Evolutionary conservation across 1,140 invertebrate genomes (phyloP), one percentile per base, ranked within the genome.

Genomic region (Trichonephila clavipes): DNA sequence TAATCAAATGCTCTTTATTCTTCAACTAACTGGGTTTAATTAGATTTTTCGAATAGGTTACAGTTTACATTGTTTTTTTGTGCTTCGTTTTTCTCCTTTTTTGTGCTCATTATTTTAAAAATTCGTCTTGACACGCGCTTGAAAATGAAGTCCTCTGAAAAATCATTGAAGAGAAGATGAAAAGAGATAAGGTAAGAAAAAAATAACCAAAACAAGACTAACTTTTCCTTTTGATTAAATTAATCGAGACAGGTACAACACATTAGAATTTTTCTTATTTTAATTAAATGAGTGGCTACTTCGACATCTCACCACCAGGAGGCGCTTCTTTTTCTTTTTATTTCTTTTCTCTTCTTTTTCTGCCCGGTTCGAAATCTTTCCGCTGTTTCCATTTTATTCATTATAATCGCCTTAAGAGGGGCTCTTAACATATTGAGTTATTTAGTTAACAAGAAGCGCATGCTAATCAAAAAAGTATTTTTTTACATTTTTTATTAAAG

Each of bases 281-380:
- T 90, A 90, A 90, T 90, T 69, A 90, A 90, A 90, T 90, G 88
- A 90, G 88, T 90, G 69, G 64, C 62, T 88, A 24, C 59, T 88
- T 88, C 64, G 2, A 5, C 87, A 61, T 44, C 64, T 72, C 87
- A 19, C 21, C 87, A 72, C 62, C 28, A 88, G 64, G 44, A 34
- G 72, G 72, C 44, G 72, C 88, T 59, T 58, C 1, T n/a, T 19
- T 51, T 89, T 19, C 24, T 40, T 89, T 88, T 87, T 34, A 77
- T 77, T 77, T 77, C 24, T 5, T 62, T 62, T 89, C 24, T 5
- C 24, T 62, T 89, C 69, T 66, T 81, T 58, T 12, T 61, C 59
- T 21, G 1, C 24, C 69, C n/a, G n/a, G 16, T 40, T 77, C 18
- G 18, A 77, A 40, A 77, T 77, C 72, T 34, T 40, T 77, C 34